Evolutionary conservation across 2,888 invertebrate genomes (phyloP), one percentile per base, ranked within the genome.

Genomic region (Torymus auratus): DNA sequence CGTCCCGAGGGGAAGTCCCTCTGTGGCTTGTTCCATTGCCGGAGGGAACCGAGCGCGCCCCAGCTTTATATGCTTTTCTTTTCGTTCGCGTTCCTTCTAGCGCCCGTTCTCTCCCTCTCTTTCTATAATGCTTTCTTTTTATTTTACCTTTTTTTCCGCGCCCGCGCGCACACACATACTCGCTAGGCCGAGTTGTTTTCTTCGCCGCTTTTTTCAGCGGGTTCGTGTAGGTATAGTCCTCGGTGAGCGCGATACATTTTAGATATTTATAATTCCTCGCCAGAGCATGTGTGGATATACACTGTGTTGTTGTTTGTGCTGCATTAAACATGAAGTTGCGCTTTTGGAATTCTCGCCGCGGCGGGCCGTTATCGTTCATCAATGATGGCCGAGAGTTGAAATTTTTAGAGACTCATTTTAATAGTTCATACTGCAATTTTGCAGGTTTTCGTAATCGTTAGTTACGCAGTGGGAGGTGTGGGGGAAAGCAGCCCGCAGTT

Each of bases 11-110:
- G 87, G 86, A 85, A 87, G 85, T 85, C 88, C 86, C 86, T 87
- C 87, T 87, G 86, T 86, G 80, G 80, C 88, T 88, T 86, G 85
- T 87, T 85, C 86, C 86, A 86, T 86, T 86, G 85, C 87, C 86
- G 83, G 85, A 86, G 86, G 87, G 88, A 88, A 88, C 87, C 79
- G 82, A 76, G 72, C 76, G 80, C 78, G 77, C 28, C 64, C 50
- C 60, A 53, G 15, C 64, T 65, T 52, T 64, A 50, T 55, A 55
- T 64, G 65, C 65, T 78, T 78, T 70, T 78, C 60, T 75, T 75
- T 68, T 68, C 68, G n/a, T 68, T 28, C 52, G 28, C 28, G 28
- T 28, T 28, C 28, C 28, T 28, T 28, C 28, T 28, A 28, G 28
- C 28, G 28, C 28, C 28, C 7, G 7, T 20, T 56, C 13, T 14